Base-by-base conservation (phyloP, 2,113 vertebrate genomes). In the Calyptommatus sinebrachiatus region DNA sequence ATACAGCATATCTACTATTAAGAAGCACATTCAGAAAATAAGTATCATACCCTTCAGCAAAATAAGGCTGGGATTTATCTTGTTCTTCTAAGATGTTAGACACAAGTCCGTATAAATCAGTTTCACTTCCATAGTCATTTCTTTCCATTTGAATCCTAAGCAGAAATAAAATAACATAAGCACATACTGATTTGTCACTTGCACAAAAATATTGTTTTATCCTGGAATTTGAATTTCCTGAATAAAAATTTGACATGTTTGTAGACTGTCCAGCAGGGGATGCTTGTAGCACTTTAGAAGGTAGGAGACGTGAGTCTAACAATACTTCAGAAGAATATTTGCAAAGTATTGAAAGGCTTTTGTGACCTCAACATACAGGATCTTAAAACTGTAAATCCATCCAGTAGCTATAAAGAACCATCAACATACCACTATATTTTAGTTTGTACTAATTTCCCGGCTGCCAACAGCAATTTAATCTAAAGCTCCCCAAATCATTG, bases 51-150 rank as follows among this genome's bases (percentile, higher is more conserved):
- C 97, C 94, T 75, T 97, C 95, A 91, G 91, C 90, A 91, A 93
- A 94, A 88, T 91, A 94, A 0, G 88, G 89, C 81, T 97, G 95
- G 11, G 92, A 83, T 80, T 96, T 94, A 79, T 97, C 96, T 85
- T 94, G 93, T 77, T 98, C 98, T 87, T 97, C 97, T 90, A 99
- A 91, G 91, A 99, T 98, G 86, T 96, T 95, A 83, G 97, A 97
- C 81, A 99, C 97, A 18, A 99, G 95, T 84, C 96, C 95, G 89
- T 98, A 96, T 10, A 99, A 93, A 90, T 98, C 97, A 85, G 94
- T 92, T 90, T 98, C 97, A 88, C 95, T 97, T 78, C 96, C 97
- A 93, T 92, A 95, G 79, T 96, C 95, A 79, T 88, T 93, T 86
- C 87, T 91, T 92, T 97, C 95, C 16, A 87, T 83, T 20, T 94